Conservation (phyloP, 2,888 invertebrate genomes). For the Cosmia pyralina region DNA sequence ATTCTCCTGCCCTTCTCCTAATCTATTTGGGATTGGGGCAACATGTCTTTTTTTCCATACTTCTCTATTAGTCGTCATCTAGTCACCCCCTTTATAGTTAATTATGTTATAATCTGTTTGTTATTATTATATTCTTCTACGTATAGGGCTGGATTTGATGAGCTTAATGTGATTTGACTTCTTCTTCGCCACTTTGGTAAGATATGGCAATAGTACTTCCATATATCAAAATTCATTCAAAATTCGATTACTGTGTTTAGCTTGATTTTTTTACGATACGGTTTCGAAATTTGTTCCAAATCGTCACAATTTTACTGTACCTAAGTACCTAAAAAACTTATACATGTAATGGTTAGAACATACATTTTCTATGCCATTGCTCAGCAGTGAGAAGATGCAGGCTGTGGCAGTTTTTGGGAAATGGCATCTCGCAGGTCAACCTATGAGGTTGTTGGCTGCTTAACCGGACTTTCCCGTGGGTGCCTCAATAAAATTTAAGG, state of each 20-base stretch:
- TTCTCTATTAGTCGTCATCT: too few species aligned
- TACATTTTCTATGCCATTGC: not conserved
- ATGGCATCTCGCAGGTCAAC: not conserved
- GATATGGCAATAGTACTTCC: not conserved
- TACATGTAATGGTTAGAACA: too few species aligned
- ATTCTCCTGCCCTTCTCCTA: too few species aligned
- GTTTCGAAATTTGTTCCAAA: not conserved
- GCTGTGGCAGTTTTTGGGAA: not conserved
- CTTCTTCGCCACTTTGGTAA: not conserved
- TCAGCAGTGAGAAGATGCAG: not conserved
- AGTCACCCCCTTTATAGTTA: too few species aligned
- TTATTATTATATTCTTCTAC: not conserved
- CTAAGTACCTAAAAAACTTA: not conserved
- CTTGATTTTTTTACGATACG: not conserved
- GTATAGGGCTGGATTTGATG: not conserved
- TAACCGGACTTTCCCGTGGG: not conserved
- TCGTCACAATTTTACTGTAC: not conserved
- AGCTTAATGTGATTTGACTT: not conserved
- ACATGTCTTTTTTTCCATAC: too few species aligned
- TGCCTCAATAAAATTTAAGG: not conserved
- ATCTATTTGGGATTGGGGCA: too few species aligned
- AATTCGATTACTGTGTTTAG: not conserved
- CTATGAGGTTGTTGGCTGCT: not conserved
- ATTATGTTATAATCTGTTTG: constrained; percentile 7
- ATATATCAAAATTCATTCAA: not conserved